A percentile compares a stretch with the other conserved stretches of the same genome.
Conservation (phyloP, 2,888 invertebrate genomes). For the Leptopilina syphax region DNA sequence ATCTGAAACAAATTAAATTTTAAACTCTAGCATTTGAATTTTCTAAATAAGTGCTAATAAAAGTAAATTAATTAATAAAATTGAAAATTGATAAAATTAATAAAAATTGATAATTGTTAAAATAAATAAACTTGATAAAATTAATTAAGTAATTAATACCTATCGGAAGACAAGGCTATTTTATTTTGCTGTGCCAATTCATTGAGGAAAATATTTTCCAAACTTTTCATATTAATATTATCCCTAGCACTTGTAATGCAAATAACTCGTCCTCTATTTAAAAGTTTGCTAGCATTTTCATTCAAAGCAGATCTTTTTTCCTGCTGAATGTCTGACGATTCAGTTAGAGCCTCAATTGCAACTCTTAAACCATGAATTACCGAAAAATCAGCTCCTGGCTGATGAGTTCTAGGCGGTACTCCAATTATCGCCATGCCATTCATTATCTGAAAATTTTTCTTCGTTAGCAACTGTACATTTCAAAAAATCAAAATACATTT, state of each 20-base stretch:
- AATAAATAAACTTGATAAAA: too few relatives aligned
- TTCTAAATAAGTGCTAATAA: conserved; percentile 24
- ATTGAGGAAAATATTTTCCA: conserved; percentile 92
- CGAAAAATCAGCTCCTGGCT: conserved; percentile 82
- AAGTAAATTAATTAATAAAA: not conserved
- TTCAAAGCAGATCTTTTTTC: conserved; percentile 78
- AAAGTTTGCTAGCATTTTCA: conserved; percentile 75
- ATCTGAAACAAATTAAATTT: conserved; percentile 76
- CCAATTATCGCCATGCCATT: conserved; percentile 91
- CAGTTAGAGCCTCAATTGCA: conserved; percentile 91
- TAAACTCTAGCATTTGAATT: not conserved
- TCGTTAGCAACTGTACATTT: too few relatives aligned
- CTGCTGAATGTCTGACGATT: conserved; percentile 87
- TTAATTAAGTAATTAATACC: conserved; percentile 65
- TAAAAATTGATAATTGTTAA: too few relatives aligned
- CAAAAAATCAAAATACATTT: too few relatives aligned
- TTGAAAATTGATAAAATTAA: too few relatives aligned
- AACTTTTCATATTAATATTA: conserved; percentile 89
- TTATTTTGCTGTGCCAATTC: conserved; percentile 90
- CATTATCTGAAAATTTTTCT: conserved; percentile 81
- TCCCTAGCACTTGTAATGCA: conserved; percentile 94
- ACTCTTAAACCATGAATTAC: conserved; percentile 90
- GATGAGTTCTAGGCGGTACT: conserved; percentile 82
- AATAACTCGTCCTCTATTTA: conserved; percentile 88
- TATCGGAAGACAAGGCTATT: conserved; percentile 80